Base-by-base conservation (phyloP, 2,888 invertebrate species). In the Cerastis rubricosa region DNA sequence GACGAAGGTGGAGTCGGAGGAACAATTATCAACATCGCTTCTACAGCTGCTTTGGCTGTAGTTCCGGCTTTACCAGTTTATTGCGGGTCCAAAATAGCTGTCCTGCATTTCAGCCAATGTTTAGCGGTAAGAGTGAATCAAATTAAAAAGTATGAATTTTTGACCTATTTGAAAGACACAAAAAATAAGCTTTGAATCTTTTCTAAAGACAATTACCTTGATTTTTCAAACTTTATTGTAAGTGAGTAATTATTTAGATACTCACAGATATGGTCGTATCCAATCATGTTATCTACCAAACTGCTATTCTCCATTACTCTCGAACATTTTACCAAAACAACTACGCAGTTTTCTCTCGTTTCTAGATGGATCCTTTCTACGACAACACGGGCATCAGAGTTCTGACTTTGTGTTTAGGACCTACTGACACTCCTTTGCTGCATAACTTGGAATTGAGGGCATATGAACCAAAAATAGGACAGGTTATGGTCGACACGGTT, bases 1-100 rank as follows among this genome's bases (percentile, higher is more conserved):
- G 90, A 91, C 29, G 86, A 91, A 74, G 92, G 91, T 2, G 93
- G 93, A 0, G 85, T 81, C 49, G 94, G 94, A 5, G 94, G 94
- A 0, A 91, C 92, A 0, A 89, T 94, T 59, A 81, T 94, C n/a
- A 94, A 94, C 71, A 87, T 94, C 19, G 85, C 93, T 0, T 94
- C 94, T 0, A 84, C 85, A 6, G 89, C 87, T 0, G 93, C 89
- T 0, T 5, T 93, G 0, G 19, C 17, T 1, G 85, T 86, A 47
- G 25, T 68, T 1, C 83, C 89, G 0, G 71, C 68, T 0, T n/a
- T 90, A 17, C 91, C 94, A 0, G 85, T 93, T 35, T 94, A 94
- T 74, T 82, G 76, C 43, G 92, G 89, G 2, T 89, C 93, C 0
- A 93, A 94, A 80, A 80, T 88, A 25, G 83, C 83, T 35, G 78